Evolutionary conservation across 2,797 vertebrate genomes (phyloP).

Genomic region (Hoplostethus atlanticus): DNA sequence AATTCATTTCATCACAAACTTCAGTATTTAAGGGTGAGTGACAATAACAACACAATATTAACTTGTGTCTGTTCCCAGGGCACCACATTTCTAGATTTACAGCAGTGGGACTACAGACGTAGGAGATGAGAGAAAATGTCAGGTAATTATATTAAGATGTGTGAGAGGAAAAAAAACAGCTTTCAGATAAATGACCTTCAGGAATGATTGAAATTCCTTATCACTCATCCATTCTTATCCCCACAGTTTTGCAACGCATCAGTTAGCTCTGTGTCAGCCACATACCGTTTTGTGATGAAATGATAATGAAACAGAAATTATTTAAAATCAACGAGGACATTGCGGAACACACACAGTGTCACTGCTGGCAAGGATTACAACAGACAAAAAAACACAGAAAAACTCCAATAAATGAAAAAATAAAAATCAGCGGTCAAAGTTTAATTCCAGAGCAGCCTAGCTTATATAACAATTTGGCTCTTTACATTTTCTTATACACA

Average conservation of each 20-base stretch:
- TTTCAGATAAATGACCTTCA: slow-evolving; percentile 41
- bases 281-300: slow-evolving; percentile 12
- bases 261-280: slow-evolving; percentile 3
- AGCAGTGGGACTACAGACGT: not conserved
- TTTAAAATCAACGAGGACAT: slow-evolving; percentile 9
- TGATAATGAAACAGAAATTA: not conserved
- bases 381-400: slow-evolving; percentile 16
- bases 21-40: slow-evolving; percentile 6
- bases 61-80: not conserved
- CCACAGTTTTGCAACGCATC: slow-evolving; percentile 13
- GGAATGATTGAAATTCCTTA: slow-evolving; percentile 17
- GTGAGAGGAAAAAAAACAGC: slow-evolving; percentile 7
- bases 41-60: not conserved
- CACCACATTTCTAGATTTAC: slow-evolving; percentile 11
- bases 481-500: slow-evolving; percentile 52
- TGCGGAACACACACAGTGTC: slow-evolving; percentile 1
- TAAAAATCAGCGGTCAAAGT: slow-evolving; percentile 3
- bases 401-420: slow-evolving; percentile 17
- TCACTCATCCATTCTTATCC: not conserved
- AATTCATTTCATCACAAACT: slow-evolving; percentile 36
- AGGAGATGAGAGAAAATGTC: slow-evolving; percentile 14
- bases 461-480: slow-evolving; percentile 64
- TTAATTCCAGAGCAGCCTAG: slow-evolving; percentile 51
- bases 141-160: slow-evolving; percentile 25
- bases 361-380: slow-evolving; percentile 43